These are phyloP conservation scores for Cotesia vestalis DNA, from an alignment of 1,140 invertebrate species.

Conservation along the genomic window DNA sequence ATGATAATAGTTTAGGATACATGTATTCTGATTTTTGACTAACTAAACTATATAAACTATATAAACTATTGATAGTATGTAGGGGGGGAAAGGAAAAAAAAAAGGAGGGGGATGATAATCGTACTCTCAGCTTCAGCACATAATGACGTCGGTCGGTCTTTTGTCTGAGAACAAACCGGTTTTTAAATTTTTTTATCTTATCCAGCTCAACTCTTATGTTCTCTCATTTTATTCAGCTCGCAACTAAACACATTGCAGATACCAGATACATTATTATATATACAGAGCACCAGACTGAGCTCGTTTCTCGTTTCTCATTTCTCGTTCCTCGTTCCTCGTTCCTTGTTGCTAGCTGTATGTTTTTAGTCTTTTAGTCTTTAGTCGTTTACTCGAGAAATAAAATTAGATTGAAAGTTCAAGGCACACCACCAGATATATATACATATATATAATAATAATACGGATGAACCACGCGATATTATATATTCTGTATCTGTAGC, in stretches of 20 bases:
- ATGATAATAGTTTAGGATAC: neutral
- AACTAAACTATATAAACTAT: neutral
- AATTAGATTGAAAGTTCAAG: conserved; percentile 23
- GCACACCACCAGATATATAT: neutral
- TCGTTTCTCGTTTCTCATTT: no score
- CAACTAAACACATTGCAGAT: neutral
- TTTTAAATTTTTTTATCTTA: conserved; percentile 24
- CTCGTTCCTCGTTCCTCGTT: no score
- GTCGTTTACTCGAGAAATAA: conserved; percentile 15
- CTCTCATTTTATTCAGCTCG: neutral
- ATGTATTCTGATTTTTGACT: conserved; percentile 15
- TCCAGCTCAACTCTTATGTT: neutral
- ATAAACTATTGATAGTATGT: no score
- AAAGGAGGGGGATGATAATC: conserved; percentile 31
- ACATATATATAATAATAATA: no score
- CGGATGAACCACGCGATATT: no score
- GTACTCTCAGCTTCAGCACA: conserved; percentile 22
- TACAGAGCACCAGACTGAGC: no score
- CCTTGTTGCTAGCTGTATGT: no score
- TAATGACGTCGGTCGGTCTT: conserved; percentile 30
- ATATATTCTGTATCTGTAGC: no score
- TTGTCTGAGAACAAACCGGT: conserved; percentile 25
- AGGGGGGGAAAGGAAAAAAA: no score
- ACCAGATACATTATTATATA: neutral
- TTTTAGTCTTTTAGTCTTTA: neutral